Conservation (phyloP, 2,888 invertebrate genomes). For the Drosophila mulleri region DNA sequence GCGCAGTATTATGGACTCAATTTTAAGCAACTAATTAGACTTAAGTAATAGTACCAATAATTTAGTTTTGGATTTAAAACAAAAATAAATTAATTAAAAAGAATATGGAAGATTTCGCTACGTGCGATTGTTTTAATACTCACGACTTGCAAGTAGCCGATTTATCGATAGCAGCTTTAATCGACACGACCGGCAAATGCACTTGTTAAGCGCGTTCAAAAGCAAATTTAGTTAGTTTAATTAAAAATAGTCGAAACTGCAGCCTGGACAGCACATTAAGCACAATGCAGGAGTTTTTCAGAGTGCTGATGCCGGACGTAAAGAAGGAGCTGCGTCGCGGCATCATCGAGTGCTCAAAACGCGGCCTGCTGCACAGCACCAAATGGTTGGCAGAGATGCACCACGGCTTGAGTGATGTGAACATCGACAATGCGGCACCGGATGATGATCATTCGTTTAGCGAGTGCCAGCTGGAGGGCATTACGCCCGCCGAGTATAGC, state of each 20-base stretch:
- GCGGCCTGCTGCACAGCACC: slow-evolving; percentile 92
- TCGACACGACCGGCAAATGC: slow-evolving; percentile 50
- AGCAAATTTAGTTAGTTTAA: slow-evolving; percentile 17
- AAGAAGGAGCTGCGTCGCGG: slow-evolving; percentile 89
- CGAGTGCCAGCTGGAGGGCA: slow-evolving; percentile 74
- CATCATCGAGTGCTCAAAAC: slow-evolving; percentile 90
- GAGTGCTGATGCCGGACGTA: slow-evolving; percentile 87
- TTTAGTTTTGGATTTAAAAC: background rate
- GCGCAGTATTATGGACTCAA: background rate
- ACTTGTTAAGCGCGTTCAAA: slow-evolving; percentile 52
- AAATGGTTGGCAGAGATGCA: slow-evolving; percentile 96
- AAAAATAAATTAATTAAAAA: background rate
- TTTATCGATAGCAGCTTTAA: slow-evolving; percentile 13
- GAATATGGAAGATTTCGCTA: background rate
- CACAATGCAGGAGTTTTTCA: slow-evolving; percentile 78
- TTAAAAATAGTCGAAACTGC: background rate
- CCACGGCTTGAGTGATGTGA: slow-evolving; percentile 90
- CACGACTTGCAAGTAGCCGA: background rate
- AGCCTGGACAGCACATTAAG: background rate
- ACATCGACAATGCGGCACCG: slow-evolving; percentile 72
- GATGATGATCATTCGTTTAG: slow-evolving; percentile 58
- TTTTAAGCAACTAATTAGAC: background rate
- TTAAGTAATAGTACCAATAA: background rate
- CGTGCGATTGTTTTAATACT: background rate
- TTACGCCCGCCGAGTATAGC: slow-evolving; percentile 86